A percentile compares a stretch with the other conserved stretches of the same genome.
These are phyloP conservation scores for Limnephilus auricula DNA, from an alignment of 2,888 invertebrate species.

Conservation along the genomic window DNA sequence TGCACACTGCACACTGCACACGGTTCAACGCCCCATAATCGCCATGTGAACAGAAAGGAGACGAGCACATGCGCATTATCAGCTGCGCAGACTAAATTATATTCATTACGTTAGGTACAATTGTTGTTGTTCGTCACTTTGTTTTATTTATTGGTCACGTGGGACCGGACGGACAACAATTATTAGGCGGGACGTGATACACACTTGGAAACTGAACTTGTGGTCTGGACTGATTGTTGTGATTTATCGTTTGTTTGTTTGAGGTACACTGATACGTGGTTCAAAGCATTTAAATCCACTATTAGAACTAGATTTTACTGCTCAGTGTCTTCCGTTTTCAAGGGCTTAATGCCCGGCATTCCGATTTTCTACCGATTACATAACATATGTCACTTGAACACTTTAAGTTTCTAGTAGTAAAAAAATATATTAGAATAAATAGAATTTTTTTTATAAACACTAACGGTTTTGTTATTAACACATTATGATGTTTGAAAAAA, in stretches of 20 bases:
- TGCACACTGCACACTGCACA: constrained; percentile 15
- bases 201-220: background rate
- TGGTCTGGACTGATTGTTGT: background rate
- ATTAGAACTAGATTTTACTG: no score
- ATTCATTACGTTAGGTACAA: constrained; percentile 22
- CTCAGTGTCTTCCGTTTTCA: no score
- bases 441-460: no score
- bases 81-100: background rate
- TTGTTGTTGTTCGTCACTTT: background rate
- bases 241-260: background rate
- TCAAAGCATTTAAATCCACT: no score
- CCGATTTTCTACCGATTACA: no score
- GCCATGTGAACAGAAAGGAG: constrained; percentile 30
- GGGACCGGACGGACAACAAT: constrained; percentile 33
- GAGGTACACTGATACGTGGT: background rate
- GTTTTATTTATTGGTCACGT: constrained; percentile 42
- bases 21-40: constrained; percentile 33
- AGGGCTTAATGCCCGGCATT: no score
- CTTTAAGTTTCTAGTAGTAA: no score
- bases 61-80: background rate
- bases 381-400: no score
- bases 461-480: no score
- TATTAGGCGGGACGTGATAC: background rate
- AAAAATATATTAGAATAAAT: no score
- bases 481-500: no score